Evolutionary conservation across 1,140 invertebrate species (phyloP).

Genomic region (Papilio polytes): DNA sequence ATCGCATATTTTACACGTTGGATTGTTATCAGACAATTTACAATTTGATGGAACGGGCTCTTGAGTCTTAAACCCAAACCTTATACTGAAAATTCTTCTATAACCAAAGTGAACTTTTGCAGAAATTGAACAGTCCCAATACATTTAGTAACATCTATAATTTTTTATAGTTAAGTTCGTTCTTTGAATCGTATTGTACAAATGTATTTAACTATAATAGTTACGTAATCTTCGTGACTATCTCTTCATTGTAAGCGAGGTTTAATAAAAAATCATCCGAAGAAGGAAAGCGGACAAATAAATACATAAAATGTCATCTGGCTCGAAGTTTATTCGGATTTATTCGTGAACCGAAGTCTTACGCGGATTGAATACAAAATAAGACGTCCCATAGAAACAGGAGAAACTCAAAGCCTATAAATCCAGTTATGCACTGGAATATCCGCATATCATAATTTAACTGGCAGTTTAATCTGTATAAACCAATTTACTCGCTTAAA

Average conservation of each 20-base stretch:
- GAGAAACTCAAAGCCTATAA: constrained; percentile 2
- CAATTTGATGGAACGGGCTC: too few species aligned
- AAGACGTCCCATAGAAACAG: constrained; percentile 24
- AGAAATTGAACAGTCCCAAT: too few species aligned
- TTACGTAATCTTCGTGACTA: not conserved
- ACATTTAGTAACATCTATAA: too few species aligned
- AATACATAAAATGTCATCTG: constrained; percentile 31
- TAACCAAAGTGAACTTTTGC: too few species aligned
- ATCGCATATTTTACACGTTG: too few species aligned
- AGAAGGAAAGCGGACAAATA: constrained; percentile 36
- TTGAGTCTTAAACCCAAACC: too few species aligned
- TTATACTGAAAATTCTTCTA: too few species aligned
- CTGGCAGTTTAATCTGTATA: constrained; percentile 54
- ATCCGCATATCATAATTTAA: constrained; percentile 45
- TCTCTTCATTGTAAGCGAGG: not conserved
- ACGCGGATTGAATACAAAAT: constrained; percentile 36
- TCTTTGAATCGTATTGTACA: too few species aligned
- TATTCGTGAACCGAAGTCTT: constrained; percentile 21
- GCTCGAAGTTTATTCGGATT: constrained; percentile 24
- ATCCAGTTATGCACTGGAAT: constrained; percentile 27
- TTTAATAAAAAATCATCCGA: not conserved
- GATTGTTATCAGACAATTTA: too few species aligned
- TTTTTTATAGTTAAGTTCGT: too few species aligned
- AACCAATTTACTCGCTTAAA: constrained; percentile 12
- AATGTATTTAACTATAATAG: not conserved